Evolutionary conservation across 2,797 vertebrate species (phyloP).

Genomic region (Galaxias olidus): DNA sequence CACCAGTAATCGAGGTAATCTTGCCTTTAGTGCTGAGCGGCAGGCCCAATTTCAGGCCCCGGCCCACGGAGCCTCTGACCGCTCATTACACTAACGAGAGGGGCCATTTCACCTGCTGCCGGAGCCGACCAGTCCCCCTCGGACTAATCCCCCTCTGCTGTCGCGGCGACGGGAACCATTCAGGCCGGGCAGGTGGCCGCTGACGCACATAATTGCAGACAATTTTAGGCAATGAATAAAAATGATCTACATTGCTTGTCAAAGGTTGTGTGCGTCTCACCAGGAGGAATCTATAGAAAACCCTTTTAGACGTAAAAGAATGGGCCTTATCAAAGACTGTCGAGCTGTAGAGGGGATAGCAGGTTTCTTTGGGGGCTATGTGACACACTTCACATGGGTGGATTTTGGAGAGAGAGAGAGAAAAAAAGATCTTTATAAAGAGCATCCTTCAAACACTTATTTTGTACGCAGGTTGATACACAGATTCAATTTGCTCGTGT

Average conservation of each 20-base stretch:
- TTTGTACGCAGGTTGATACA: neutral
- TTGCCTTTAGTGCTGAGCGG: conserved; percentile 68
- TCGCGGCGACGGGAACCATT: conserved; percentile 97
- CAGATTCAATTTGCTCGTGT: neutral
- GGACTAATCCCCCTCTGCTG: conserved; percentile 79
- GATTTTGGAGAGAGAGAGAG: conserved; percentile 34
- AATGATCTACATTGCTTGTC: conserved; percentile 99
- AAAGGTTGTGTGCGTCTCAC: conserved; percentile 99
- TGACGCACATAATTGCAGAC: conserved; percentile 99
- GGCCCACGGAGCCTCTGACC: conserved; percentile 83
- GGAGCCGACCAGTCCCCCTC: conserved; percentile 78
- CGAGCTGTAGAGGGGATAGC: conserved; percentile 76
- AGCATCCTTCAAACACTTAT: conserved; percentile 39
- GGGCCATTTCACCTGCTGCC: conserved; percentile 99
- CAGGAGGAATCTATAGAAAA: conserved; percentile 99
- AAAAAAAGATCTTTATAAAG: conserved; percentile 45
- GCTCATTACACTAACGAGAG: conserved; percentile 99
- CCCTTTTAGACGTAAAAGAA: conserved; percentile 98
- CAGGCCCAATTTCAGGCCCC: conserved; percentile 68
- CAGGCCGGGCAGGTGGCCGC: conserved; percentile 99
- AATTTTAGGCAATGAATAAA: conserved; percentile 99
- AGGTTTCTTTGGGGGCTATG: conserved; percentile 74
- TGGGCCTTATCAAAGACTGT: conserved; percentile 95
- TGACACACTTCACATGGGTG: conserved; percentile 68
- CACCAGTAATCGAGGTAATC: conserved; percentile 50